Evolutionary conservation across 2,797 vertebrate genomes (phyloP).

Genomic region (Acrocephalus scirpaceus): DNA sequence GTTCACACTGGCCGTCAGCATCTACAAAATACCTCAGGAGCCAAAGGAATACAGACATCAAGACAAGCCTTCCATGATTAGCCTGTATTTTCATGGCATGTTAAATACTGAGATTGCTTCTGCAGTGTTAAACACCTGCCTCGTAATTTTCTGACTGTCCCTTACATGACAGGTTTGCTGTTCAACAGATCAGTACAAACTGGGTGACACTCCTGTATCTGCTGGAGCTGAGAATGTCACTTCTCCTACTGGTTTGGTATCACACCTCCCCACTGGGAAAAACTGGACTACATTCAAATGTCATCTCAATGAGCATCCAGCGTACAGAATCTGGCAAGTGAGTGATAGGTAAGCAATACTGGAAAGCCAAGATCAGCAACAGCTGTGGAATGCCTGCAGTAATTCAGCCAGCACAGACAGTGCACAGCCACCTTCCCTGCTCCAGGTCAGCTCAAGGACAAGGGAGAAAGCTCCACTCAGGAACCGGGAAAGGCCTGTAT

Average conservation of each 20-base stretch:
- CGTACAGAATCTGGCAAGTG: not conserved
- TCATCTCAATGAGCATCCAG: not conserved
- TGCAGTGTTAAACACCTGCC: not conserved
- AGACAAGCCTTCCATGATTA: not conserved
- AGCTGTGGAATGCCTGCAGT: not conserved
- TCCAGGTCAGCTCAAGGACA: not conserved
- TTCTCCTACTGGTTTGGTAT: not conserved
- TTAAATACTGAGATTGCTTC: not conserved
- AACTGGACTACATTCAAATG: not conserved
- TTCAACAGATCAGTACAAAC: slow-evolving; percentile 24
- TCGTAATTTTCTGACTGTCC: not conserved
- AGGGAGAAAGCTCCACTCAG: not conserved
- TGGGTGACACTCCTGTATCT: not conserved
- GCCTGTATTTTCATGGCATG: not conserved
- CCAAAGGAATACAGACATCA: not conserved
- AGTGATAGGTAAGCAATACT: not conserved
- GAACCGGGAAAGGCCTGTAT: not conserved
- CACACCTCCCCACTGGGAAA: not conserved
- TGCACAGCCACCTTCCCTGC: not conserved
- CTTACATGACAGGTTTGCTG: not conserved
- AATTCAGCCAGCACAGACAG: not conserved
- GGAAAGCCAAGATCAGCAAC: not conserved
- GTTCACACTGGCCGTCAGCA: not conserved
- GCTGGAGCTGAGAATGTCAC: not conserved
- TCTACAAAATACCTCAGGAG: slow-evolving; percentile 9